phyloP scores from a whole-genome alignment of 2,113 vertebrate species.

The Hyaena hyaena region DNA sequence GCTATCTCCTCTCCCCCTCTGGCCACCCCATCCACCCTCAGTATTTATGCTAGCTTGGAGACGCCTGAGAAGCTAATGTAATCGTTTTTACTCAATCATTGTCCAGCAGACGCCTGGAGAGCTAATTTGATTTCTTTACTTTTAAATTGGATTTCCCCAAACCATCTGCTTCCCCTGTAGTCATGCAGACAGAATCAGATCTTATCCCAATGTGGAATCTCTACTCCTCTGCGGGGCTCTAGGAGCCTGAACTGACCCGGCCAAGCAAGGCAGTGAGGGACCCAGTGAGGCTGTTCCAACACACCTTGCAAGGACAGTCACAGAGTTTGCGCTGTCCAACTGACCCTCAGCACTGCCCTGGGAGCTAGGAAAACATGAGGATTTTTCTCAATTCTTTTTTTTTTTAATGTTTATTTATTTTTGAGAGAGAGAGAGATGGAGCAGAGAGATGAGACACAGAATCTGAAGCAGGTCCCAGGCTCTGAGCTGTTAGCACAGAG shows the following conservation, averaged over 20 bases:
- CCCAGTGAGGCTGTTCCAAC: background rate
- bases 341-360: background rate
- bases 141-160: conserved; percentile 74
- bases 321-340: background rate
- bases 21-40: background rate
- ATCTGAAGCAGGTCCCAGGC: too few species aligned
- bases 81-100: conserved; percentile 52
- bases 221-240: background rate
- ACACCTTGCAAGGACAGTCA: background rate
- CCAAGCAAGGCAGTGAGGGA: background rate
- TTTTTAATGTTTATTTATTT: too few species aligned
- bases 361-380: background rate
- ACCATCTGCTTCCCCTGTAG: conserved; percentile 69
- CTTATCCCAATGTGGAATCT: background rate
- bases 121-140: conserved; percentile 65
- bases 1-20: background rate
- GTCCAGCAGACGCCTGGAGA: conserved; percentile 43
- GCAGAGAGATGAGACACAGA: too few species aligned
- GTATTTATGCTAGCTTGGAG: background rate
- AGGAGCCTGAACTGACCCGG: background rate
- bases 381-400: background rate
- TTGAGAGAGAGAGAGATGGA: too few species aligned
- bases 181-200: background rate
- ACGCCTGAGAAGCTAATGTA: conserved; percentile 40
- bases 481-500: too few species aligned